phyloP scores from a whole-genome alignment of 2,797 vertebrate species.

The Sebastiscus albofasciatus region DNA sequence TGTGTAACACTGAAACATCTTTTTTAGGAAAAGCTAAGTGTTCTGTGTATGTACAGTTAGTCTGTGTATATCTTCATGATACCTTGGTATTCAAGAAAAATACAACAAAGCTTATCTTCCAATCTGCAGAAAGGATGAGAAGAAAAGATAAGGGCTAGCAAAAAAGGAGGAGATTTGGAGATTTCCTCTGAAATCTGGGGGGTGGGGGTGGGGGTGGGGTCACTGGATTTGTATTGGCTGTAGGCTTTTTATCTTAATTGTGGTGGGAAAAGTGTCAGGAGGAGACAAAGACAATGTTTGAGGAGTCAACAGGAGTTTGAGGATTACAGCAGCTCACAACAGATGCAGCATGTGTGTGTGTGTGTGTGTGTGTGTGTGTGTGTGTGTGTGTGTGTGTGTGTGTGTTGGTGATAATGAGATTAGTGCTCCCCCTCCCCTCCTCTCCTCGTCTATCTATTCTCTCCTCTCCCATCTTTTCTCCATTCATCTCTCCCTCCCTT shows the following conservation, averaged over 20 bases:
- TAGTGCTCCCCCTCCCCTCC: slow-evolving; percentile 16
- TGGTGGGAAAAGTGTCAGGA: slow-evolving; percentile 45
- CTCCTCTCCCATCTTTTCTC: neutral
- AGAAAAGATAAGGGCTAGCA: neutral
- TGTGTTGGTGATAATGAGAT: slow-evolving; percentile 52
- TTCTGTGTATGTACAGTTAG: no score
- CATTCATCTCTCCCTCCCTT: neutral
- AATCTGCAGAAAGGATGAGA: neutral
- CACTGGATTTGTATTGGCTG: neutral
- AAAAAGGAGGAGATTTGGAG: neutral
- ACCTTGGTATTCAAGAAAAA: neutral
- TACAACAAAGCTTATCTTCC: no score
- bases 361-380: slow-evolving; percentile 16
- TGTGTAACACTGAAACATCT: no score
- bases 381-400: slow-evolving; percentile 14
- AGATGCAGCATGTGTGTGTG: slow-evolving; percentile 17
- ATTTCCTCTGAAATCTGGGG: neutral
- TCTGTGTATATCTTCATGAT: neutral
- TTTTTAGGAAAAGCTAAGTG: no score
- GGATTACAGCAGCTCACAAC: slow-evolving; percentile 52
- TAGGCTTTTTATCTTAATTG: slow-evolving; percentile 43
- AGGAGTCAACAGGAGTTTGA: slow-evolving; percentile 41
- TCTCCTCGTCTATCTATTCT: neutral
- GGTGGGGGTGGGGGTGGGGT: neutral
- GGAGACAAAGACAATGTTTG: slow-evolving; percentile 52